These are phyloP conservation scores for Bettongia penicillata DNA, from an alignment of 2,113 vertebrate genomes.

Conservation along the genomic window DNA sequence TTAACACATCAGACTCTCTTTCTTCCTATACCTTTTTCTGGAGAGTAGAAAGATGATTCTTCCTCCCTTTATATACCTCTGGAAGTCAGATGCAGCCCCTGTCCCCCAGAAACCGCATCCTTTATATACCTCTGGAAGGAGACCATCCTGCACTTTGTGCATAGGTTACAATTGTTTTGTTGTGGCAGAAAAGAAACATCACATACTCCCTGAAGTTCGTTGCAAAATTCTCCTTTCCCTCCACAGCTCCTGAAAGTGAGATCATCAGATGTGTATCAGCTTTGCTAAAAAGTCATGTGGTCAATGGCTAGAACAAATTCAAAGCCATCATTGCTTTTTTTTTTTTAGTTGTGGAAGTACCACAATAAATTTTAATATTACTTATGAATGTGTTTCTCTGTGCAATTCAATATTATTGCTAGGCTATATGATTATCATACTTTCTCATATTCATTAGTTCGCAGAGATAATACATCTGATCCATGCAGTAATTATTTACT, in stretches of 20 bases:
- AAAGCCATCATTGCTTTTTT: neutral
- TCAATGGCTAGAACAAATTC: neutral
- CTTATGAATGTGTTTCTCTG: neutral
- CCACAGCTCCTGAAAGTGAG: neutral
- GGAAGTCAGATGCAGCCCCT: no score
- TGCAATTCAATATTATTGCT: neutral
- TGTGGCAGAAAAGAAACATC: neutral
- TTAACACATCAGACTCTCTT: neutral
- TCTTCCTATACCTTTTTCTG: neutral
- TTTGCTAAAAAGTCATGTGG: neutral
- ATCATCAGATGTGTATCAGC: neutral
- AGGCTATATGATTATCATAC: neutral
- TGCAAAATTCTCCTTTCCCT: neutral
- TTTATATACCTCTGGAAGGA: neutral
- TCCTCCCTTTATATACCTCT: no score
- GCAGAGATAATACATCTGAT: slow-evolving; percentile 45
- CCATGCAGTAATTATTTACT: slow-evolving; percentile 53
- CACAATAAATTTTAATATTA: no score
- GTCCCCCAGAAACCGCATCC: no score
- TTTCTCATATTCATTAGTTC: slow-evolving; percentile 33
- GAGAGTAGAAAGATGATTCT: neutral
- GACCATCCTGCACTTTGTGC: neutral
- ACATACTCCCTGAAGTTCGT: neutral
- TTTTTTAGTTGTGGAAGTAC: neutral
- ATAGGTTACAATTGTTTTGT: neutral